Evolutionary conservation across 2,113 vertebrate species (phyloP).

Genomic region (Platichthys stellatus): DNA sequence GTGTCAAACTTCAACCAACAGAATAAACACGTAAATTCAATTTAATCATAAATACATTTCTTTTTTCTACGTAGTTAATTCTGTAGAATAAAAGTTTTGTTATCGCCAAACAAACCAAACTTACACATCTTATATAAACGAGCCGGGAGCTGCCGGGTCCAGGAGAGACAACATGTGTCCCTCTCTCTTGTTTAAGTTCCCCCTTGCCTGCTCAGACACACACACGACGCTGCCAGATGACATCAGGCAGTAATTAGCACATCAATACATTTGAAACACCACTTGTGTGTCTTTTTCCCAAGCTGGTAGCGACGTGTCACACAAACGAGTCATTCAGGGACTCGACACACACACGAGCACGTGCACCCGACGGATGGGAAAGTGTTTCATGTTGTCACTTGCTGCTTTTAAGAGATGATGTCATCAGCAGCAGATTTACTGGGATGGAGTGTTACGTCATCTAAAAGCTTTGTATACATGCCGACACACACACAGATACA

Average conservation of each 20-base stretch:
- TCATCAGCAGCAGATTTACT: constrained; percentile 36
- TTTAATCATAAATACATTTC: too few relatives aligned
- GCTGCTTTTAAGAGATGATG: constrained; percentile 38
- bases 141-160: too few relatives aligned
- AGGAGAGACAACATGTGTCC: not conserved
- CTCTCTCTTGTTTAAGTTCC: constrained; percentile 5
- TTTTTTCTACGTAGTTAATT: too few relatives aligned
- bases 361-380: not conserved
- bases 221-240: constrained; percentile 45
- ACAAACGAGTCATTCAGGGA: constrained; percentile 45
- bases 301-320: constrained; percentile 31
- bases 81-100: too few relatives aligned
- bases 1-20: too few relatives aligned
- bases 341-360: not conserved
- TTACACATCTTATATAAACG: too few relatives aligned
- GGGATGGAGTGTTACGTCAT: constrained; percentile 28
- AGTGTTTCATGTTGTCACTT: constrained; percentile 11
- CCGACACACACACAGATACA: not conserved
- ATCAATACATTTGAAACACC: constrained; percentile 59
- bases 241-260: constrained; percentile 62
- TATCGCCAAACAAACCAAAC: too few relatives aligned
- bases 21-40: too few relatives aligned
- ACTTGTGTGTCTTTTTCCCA: constrained; percentile 61
- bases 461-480: constrained; percentile 47
- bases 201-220: constrained; percentile 9